phyloP scores from a whole-genome alignment of 2,113 vertebrate genomes.

The Morone saxatilis region DNA sequence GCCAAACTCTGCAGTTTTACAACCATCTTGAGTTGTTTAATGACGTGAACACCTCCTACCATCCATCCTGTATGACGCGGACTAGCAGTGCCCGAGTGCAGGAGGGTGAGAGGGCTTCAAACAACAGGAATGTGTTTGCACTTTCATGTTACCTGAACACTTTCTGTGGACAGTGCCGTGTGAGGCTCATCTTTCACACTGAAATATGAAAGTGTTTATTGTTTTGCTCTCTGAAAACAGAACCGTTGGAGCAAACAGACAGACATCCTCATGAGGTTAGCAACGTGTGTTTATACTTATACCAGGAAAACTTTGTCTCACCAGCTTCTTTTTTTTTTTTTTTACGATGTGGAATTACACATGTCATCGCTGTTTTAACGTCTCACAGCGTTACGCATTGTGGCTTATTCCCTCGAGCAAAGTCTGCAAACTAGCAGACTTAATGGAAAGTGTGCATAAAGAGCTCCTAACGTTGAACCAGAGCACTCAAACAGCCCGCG shows the following conservation, averaged over 20 bases:
- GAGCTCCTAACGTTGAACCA: constrained; percentile 7
- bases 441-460: constrained; percentile 19
- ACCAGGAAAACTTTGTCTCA: constrained; percentile 1
- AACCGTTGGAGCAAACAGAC: not conserved
- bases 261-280: not conserved
- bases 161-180: not conserved
- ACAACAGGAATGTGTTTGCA: not conserved
- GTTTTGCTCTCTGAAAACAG: not conserved
- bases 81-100: not conserved
- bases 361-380: not conserved
- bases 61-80: not conserved
- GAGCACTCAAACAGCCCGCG: not conserved
- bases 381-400: not conserved
- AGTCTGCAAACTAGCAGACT: constrained; percentile 16
- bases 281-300: not conserved
- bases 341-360: not conserved
- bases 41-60: not conserved
- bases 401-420: constrained; percentile 10
- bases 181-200: not conserved
- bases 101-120: not conserved
- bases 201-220: too few species aligned
- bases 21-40: not conserved
- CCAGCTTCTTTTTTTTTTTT: not conserved
- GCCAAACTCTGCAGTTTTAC: not conserved
- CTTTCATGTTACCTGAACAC: not conserved